Base-by-base conservation (phyloP, 2,113 vertebrate species). In the Gymnarchus niloticus region DNA sequence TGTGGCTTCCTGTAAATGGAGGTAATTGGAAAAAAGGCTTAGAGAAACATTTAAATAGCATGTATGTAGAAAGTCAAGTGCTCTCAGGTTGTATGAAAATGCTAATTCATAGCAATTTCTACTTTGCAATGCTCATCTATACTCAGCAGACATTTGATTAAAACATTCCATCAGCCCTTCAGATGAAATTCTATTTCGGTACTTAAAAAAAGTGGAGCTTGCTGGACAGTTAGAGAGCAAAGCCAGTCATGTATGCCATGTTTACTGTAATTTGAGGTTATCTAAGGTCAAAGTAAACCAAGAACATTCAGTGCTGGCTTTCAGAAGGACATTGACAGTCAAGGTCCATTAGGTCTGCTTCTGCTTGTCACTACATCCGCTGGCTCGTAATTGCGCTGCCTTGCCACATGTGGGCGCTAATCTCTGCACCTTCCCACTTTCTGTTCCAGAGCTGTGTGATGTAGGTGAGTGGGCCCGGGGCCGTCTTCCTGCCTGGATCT, bases 391-490 rank as follows among this genome's bases (percentile, higher is more conserved):
- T 83, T 69, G 54, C 80, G 88, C 73, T 87, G 25, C 88, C 5
- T 17, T 73, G 65, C 33, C 65, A 48, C 76, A 78, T 90, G 73
- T 88, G 87, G 87, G 87, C 0, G 21, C 49, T 94, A 89, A 91
- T 85, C 90, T 90, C 90, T 89, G 91, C 87, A 91, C 91, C 90
- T 88, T 88, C 93, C 83, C 91, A 91, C 91, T 93, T 94, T 90
- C 91, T 87, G 92, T 95, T 95, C 84, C 94, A 96, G 95, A 94
- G 88, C 87, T 96, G 91, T 92, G 93, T 92, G 95, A 96, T 87
- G 48, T 96, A 91, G 95, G 95, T 96, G 92, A 96, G 95, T 95
- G 87, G 84, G 84, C 52, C 90, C 28, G 9, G n/a, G 28, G 85
- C 54, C 41, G 7, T 87, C 6, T 92, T 90, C 86, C 44, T 17